Conservation (phyloP, 2,888 invertebrate species). For the Synanthedon tipuliformis region DNA sequence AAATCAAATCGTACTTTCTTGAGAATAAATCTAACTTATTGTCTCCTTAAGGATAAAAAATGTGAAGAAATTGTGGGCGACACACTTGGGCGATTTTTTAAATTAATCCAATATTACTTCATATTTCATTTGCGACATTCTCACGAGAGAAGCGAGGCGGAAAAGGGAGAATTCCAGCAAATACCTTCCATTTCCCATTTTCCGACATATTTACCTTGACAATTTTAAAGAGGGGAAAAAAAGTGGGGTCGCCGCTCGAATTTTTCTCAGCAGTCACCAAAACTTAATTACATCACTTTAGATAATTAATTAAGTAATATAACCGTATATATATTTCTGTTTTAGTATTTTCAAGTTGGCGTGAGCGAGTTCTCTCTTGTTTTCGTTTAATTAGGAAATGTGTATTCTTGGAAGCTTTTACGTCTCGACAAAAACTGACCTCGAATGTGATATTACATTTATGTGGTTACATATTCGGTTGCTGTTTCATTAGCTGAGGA, state of each 20-base stretch:
- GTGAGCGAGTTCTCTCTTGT: conserved; percentile 9
- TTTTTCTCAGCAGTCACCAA: background rate
- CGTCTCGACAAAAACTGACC: background rate
- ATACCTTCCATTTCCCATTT: background rate
- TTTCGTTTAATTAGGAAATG: conserved; percentile 28
- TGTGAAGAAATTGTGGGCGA: too few species aligned
- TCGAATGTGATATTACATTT: background rate
- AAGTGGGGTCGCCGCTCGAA: background rate
- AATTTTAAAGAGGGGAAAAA: background rate
- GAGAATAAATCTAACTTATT: too few species aligned
- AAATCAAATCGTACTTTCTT: too few species aligned
- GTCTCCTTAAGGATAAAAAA: too few species aligned
- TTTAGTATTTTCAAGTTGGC: background rate
- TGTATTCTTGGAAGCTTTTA: conserved; percentile 5
- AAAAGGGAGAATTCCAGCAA: background rate
- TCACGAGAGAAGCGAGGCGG: background rate
- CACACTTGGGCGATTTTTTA: background rate
- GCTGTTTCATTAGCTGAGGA: background rate
- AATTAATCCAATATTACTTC: background rate
- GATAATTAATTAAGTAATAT: conserved; percentile 6
- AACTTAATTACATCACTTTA: conserved; percentile 7
- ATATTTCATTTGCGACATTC: background rate
- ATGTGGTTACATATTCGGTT: background rate
- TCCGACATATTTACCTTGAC: background rate
- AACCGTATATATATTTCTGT: background rate